A percentile compares a stretch with the other conserved stretches of the same genome.
phyloP scores from a whole-genome alignment of 30 jellyfish, hydroid and myxozoan species.

The Clytia hemisphaerica region DNA sequence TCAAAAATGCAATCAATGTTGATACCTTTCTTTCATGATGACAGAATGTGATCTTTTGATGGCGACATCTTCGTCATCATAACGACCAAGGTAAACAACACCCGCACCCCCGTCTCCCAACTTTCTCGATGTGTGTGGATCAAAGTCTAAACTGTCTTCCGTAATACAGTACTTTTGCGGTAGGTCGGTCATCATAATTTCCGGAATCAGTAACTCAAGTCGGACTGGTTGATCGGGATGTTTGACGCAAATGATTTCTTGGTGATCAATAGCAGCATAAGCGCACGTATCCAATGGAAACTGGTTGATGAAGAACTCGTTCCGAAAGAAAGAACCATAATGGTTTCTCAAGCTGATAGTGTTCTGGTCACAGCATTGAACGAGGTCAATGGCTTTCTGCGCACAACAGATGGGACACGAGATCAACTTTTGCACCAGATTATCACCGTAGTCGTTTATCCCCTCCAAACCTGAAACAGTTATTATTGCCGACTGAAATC shows the following conservation, averaged over 20 bases:
- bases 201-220: constrained; percentile 61
- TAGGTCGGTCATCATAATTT: constrained; percentile 60
- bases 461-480: constrained; percentile 63
- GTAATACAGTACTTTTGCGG: constrained; percentile 41
- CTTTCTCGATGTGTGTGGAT: constrained; percentile 44
- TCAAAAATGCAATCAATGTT: too few species aligned
- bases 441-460: constrained; percentile 66
- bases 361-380: not conserved
- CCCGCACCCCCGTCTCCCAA: constrained; percentile 97
- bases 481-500: too few species aligned
- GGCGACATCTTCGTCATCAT: constrained; percentile 48
- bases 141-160: constrained; percentile 38
- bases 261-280: constrained; percentile 61
- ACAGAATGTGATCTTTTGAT: constrained; percentile 72
- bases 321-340: constrained; percentile 13
- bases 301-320: constrained; percentile 41
- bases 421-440: constrained; percentile 49
- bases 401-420: constrained; percentile 65
- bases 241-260: constrained; percentile 30
- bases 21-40: too few species aligned
- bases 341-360: not conserved
- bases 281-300: constrained; percentile 66
- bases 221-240: constrained; percentile 70
- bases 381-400: constrained; percentile 1
- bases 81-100: constrained; percentile 58